Percentiles rank a stretch among this genome's conserved stretches.
These are phyloP conservation scores for Paedocypris sp. DNA, from an alignment of 2,113 vertebrate genomes.

Conservation along the genomic window DNA sequence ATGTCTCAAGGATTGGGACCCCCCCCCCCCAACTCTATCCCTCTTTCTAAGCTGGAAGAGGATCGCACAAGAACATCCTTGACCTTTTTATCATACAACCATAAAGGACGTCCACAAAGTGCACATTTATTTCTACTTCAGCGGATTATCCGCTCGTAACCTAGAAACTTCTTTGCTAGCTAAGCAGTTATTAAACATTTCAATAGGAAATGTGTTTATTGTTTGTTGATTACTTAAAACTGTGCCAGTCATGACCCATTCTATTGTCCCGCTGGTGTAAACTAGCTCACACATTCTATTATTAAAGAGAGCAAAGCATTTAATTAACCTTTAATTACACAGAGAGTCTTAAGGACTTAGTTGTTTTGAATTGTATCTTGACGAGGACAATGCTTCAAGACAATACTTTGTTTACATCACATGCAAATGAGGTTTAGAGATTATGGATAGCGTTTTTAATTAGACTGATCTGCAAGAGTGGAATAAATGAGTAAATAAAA, in stretches of 20 bases:
- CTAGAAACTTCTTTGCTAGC: neutral
- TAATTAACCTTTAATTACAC: conserved; percentile 58
- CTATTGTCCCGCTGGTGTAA: conserved; percentile 33
- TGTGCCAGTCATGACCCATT: conserved; percentile 19
- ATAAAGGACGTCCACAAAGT: conserved; percentile 2
- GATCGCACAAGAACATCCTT: neutral
- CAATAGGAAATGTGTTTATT: conserved; percentile 7
- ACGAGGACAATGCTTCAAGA: conserved; percentile 24
- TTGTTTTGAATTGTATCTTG: conserved; percentile 47
- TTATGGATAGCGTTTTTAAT: conserved; percentile 47
- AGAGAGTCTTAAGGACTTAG: conserved; percentile 33
- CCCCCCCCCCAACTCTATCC: neutral
- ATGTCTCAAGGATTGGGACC: conserved; percentile 31
- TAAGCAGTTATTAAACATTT: conserved; percentile 6
- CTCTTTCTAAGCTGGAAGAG: conserved; percentile 3
- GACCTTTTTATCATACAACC: conserved; percentile 10
- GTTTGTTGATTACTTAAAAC: conserved; percentile 23
- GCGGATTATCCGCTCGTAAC: neutral
- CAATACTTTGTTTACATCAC: conserved; percentile 10
- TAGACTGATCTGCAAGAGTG: conserved; percentile 25
- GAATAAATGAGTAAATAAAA: neutral
- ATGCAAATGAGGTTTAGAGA: conserved; percentile 28
- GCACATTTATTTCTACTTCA: neutral
- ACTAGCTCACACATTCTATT: conserved; percentile 38
- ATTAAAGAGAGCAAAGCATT: conserved; percentile 52